These are phyloP conservation scores for Epistrophella euchroma DNA, from an alignment of 2,888 invertebrate genomes.

Conservation along the genomic window DNA sequence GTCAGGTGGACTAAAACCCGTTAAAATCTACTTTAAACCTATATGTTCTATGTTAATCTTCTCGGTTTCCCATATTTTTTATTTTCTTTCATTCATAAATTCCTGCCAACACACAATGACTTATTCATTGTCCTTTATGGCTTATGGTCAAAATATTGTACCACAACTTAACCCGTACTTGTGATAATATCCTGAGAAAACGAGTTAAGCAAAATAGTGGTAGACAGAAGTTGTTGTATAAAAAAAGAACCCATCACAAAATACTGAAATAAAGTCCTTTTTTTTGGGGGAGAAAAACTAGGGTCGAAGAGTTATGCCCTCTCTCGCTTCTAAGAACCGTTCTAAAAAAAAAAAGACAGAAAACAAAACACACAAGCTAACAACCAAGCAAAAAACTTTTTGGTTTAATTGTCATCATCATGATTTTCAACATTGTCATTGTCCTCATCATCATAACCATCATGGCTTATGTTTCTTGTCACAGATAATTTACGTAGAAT, in stretches of 20 bases:
- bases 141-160: constrained; percentile 43
- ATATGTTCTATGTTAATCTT: too few relatives aligned
- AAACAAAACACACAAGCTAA: background rate
- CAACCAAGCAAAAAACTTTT: constrained; percentile 8
- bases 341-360: background rate
- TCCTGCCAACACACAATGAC: constrained; percentile 26
- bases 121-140: constrained; percentile 39
- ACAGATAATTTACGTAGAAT: constrained; percentile 48
- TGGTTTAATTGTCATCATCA: constrained; percentile 21
- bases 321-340: background rate
- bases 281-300: constrained; percentile 33
- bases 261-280: constrained; percentile 15
- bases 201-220: background rate
- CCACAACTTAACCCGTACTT: constrained; percentile 45
- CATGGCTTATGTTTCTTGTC: constrained; percentile 26
- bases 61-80: too few relatives aligned
- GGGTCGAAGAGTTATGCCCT: constrained; percentile 3
- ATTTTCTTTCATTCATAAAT: constrained; percentile 7
- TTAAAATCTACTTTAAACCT: too few relatives aligned
- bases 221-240: background rate
- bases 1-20: too few relatives aligned
- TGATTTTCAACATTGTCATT: constrained; percentile 23
- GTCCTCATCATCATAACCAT: constrained; percentile 19
- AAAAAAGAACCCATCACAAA: constrained; percentile 39
- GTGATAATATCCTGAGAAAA: constrained; percentile 16